A percentile compares a stretch with the other conserved stretches of the same genome.
Evolutionary conservation across 2,113 vertebrate genomes (phyloP).

Genomic region (Platichthys flesus): DNA sequence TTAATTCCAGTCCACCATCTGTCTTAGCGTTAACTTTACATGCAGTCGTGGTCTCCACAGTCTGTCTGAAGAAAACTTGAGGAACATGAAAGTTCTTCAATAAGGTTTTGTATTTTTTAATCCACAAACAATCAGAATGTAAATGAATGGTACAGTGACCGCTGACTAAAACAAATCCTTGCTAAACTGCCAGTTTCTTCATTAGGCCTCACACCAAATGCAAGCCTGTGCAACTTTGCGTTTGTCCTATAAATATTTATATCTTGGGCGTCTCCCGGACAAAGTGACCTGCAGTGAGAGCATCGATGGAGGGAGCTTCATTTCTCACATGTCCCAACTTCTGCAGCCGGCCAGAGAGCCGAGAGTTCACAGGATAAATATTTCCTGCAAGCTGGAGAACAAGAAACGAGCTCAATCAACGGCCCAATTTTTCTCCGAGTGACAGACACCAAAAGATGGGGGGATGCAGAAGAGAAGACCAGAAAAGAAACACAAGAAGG

Average conservation of each 20-base stretch:
- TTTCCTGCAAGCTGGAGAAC: background rate
- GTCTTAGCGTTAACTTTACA: too few species aligned
- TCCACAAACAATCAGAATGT: too few species aligned
- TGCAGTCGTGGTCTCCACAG: too few species aligned
- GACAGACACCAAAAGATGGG: slow-evolving; percentile 3
- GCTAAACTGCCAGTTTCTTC: slow-evolving; percentile 41
- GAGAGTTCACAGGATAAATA: background rate
- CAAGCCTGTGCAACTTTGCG: slow-evolving; percentile 18
- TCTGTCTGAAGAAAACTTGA: too few species aligned
- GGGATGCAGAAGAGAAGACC: slow-evolving; percentile 22
- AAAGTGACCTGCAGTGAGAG: slow-evolving; percentile 11
- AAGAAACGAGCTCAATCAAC: background rate
- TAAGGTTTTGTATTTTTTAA: too few species aligned
- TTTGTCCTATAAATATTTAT: slow-evolving; percentile 53
- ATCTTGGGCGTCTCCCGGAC: slow-evolving; percentile 22
- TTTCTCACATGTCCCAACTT: slow-evolving; percentile 9
- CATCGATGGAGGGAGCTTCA: slow-evolving; percentile 19
- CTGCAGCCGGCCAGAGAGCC: background rate
- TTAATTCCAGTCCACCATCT: too few species aligned
- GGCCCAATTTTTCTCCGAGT: background rate
- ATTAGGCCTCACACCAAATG: slow-evolving; percentile 13
- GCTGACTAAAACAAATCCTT: background rate
- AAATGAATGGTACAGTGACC: background rate
- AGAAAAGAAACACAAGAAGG: slow-evolving; percentile 11
- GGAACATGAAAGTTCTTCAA: too few species aligned